Conservation (phyloP, 1,140 invertebrate species). For the Trissolcus basalis region DNA sequence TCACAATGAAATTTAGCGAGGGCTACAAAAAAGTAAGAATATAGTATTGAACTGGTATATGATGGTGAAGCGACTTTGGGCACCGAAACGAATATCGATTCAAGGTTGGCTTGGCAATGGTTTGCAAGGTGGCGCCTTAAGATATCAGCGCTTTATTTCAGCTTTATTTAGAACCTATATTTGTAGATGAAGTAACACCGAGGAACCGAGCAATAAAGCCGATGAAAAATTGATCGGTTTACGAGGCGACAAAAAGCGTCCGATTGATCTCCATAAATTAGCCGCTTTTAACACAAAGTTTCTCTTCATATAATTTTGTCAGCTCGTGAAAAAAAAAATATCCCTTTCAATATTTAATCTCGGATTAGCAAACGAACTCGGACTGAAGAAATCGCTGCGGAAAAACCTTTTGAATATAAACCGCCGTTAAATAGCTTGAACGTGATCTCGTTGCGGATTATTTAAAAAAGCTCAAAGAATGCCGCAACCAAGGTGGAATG, state of each 20-base stretch:
- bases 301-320: slow-evolving; percentile 4
- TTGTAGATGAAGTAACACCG: not conserved
- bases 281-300: slow-evolving; percentile 21
- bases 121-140: slow-evolving; percentile 49
- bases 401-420: too few relatives aligned
- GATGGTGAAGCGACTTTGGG: slow-evolving; percentile 6
- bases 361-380: too few relatives aligned
- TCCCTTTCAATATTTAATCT: too few relatives aligned
- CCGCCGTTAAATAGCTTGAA: too few relatives aligned
- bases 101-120: slow-evolving; percentile 43
- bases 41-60: not conserved
- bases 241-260: slow-evolving; percentile 16
- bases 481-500: too few relatives aligned
- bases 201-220: not conserved
- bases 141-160: slow-evolving; percentile 18
- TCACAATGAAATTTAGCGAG: not conserved
- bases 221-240: slow-evolving; percentile 20
- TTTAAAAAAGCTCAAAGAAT: too few relatives aligned
- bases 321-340: too few relatives aligned
- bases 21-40: not conserved
- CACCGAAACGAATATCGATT: slow-evolving; percentile 53
- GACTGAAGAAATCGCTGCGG: too few relatives aligned
- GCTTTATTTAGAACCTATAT: slow-evolving; percentile 20
- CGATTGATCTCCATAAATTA: slow-evolving; percentile 25
- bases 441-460: too few relatives aligned